phyloP scores from a whole-genome alignment of 1,140 invertebrate species.

The Pentalonia nigronervosa region DNA sequence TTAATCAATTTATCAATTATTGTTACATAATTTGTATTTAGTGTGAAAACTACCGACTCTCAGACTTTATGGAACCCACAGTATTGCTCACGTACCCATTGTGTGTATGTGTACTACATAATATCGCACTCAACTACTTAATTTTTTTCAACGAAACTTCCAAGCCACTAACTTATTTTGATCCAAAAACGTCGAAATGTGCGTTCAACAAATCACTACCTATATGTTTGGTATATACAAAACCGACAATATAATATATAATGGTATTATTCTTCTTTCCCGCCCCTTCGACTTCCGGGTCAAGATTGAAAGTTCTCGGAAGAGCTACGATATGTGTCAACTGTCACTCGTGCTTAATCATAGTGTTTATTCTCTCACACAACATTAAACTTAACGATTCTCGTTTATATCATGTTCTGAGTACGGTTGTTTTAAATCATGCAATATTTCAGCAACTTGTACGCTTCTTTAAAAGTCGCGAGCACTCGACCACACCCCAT shows the following conservation, averaged over 20 bases:
- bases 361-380: conserved; percentile 23
- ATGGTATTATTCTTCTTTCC: not conserved
- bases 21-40: not conserved
- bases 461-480: not conserved
- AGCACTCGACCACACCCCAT: not conserved
- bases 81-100: not conserved
- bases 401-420: not conserved
- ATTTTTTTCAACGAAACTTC: not conserved
- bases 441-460: conserved; percentile 1
- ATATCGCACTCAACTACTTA: not conserved
- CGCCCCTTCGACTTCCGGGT: not conserved
- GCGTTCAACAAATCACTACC: not conserved
- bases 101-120: not conserved
- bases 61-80: not conserved
- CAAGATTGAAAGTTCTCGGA: not conserved
- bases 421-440: not conserved
- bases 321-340: conserved; percentile 10
- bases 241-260: not conserved
- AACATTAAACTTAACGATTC: conserved; percentile 26
- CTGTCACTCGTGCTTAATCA: conserved; percentile 18
- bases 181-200: not conserved
- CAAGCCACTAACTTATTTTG: not conserved
- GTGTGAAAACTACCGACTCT: not conserved
- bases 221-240: not conserved
- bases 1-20: not conserved